These are phyloP conservation scores for Gambelia wislizenii DNA, from an alignment of 2,797 vertebrate genomes.

Conservation along the genomic window DNA sequence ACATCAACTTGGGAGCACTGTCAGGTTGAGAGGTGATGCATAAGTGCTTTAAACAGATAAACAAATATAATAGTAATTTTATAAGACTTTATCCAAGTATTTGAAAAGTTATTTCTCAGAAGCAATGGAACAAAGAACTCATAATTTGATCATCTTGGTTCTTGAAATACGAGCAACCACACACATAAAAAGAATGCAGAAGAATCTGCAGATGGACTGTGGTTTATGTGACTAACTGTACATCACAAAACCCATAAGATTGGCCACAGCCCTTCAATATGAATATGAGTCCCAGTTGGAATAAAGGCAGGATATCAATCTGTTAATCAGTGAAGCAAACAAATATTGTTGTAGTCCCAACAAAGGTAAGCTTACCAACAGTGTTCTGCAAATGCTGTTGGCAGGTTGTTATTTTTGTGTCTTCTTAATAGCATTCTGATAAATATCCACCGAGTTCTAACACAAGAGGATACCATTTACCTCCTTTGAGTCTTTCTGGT, in stretches of 20 bases:
- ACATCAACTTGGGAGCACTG: too few species aligned
- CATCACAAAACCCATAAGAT: too few species aligned
- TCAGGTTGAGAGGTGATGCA: too few species aligned
- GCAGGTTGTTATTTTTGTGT: not conserved
- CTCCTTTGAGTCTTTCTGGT: not conserved
- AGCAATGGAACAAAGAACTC: not conserved
- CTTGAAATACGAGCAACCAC: not conserved
- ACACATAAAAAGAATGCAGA: not conserved
- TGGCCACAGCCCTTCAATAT: not conserved
- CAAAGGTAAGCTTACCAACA: not conserved
- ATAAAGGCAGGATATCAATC: too few species aligned
- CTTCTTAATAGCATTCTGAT: not conserved
- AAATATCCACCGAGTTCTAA: not conserved
- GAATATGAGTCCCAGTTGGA: not conserved
- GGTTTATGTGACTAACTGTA: not conserved
- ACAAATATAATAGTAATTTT: too few species aligned
- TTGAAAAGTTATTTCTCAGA: not conserved
- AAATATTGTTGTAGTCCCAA: not conserved
- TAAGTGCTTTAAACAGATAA: too few species aligned
- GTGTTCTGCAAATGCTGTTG: not conserved
- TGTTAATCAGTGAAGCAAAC: too few species aligned
- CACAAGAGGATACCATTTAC: not conserved
- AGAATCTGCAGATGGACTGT: too few species aligned
- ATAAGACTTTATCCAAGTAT: not conserved
- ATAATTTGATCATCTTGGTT: not conserved